Evolutionary conservation across 2,113 vertebrate genomes (phyloP).

Genomic region (Meles meles): DNA sequence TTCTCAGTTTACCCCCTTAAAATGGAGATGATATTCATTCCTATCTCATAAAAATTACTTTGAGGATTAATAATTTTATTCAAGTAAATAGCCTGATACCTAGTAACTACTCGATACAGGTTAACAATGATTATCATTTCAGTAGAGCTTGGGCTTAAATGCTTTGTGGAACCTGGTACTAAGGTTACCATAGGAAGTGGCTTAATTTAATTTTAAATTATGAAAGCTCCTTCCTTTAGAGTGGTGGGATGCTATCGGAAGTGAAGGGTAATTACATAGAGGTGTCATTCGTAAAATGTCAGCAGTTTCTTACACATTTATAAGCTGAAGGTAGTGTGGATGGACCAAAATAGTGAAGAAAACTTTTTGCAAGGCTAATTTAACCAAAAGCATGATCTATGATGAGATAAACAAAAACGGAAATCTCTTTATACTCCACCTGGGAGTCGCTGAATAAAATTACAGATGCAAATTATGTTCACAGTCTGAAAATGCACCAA

Average conservation of each 20-base stretch:
- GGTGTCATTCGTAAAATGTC: constrained; percentile 40
- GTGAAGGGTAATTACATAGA: constrained; percentile 28
- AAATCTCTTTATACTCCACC: constrained; percentile 62
- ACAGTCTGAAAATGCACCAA: background rate
- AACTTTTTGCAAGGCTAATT: constrained; percentile 52
- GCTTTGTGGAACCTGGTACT: background rate
- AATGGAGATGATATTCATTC: background rate
- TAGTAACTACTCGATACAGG: background rate
- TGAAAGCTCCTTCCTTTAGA: background rate
- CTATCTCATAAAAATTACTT: background rate
- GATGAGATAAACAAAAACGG: constrained; percentile 64
- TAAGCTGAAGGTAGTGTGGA: constrained; percentile 42
- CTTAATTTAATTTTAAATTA: constrained; percentile 48
- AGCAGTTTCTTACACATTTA: constrained; percentile 42
- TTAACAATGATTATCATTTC: constrained; percentile 30
- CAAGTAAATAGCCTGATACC: background rate
- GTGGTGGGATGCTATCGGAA: background rate
- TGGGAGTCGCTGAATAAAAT: constrained; percentile 61
- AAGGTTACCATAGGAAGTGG: background rate
- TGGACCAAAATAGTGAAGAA: constrained; percentile 38
- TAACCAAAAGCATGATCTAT: constrained; percentile 58
- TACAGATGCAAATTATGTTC: constrained; percentile 55
- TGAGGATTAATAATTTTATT: background rate
- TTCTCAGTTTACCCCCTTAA: background rate
- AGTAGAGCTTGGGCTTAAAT: background rate